Base-by-base conservation (phyloP, 2,113 vertebrate genomes). In the Lasiurus borealis region DNA sequence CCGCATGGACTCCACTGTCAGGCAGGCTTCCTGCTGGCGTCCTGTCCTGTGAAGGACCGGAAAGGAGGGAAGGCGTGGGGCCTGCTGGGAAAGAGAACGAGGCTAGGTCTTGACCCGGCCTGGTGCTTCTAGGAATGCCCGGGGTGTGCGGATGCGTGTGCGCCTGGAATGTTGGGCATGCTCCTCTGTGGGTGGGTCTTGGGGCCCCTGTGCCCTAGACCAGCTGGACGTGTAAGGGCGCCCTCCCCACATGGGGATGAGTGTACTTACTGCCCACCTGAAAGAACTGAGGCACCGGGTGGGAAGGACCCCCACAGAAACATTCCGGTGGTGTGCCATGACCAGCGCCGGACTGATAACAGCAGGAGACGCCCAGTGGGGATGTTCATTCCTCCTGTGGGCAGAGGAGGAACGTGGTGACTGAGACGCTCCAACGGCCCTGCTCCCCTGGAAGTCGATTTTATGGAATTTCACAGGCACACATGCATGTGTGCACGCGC, bases 91-190 rank as follows among this genome's bases (percentile, higher is more conserved):
- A 21, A 36, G 59, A 78, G 5, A 16, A 29, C 2, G 1, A 81
- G 8, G 85, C 48, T n/a, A 13, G n/a, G 1, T 11, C 54, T 9
- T 64, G 27, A 19, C 19, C 29, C 27, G 2, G 40, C 4, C 8
- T 31, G 40, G 14, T 46, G 8, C 48, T 29, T 68, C 34, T 23
- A 25, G 77, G 54, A 14, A 62, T 7, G 27, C 34, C 50, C 73
- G 68, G 13, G 34, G n/a, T 16, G 3, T 0, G 0, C 10, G 50
- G 64, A 13, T 23, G 5, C 18, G 57, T n/a, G 54, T 8, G 46
- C 36, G 13, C 15, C 31, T 48, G 31, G 34, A 57, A 5, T 25
- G 48, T 44, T 75, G 14, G 85, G 16, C 8, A 0, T 8, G 14
- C 40, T 54, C 0, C 19, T 52, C 36, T 62, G 68, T 46, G 73